Evolutionary conservation across 35 echinoderm and acorn worm genomes (phyloP), one percentile per base, ranked within the genome.

Genomic region (Heliocidaris erythrogramma): DNA sequence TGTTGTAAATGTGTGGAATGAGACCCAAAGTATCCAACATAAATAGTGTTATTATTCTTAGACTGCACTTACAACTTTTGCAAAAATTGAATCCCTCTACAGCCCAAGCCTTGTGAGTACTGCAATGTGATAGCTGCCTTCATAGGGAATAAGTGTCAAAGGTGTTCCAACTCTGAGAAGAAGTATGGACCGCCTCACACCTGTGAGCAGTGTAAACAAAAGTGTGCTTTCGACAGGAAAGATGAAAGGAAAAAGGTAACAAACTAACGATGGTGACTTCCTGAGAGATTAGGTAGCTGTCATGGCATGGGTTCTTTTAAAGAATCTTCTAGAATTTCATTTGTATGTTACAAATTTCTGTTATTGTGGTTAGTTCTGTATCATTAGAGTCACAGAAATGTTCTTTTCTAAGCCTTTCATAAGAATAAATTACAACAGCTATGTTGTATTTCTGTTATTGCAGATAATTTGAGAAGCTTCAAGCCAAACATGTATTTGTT

Each of bases 91-190:
- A 91, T 27, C 48, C 48, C 3, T 92, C 32, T 49, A 8, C 96
- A 99, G 98, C 98, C 98, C 65, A 99, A 99, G 86, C 98, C 98
- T 5, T 99, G 98, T 93, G 98, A 99, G 88, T 99, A 99, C 94
- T 99, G 98, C 88, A 99, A 95, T 89, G 96, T 99, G 48, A 99
- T 99, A 94, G 98, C 98, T 31, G 98, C 98, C 13, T 99, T 99
- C 91, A 99, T 99, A 12, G 98, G 98, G 17, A 97, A 95, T 69
- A 99, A 99, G 60, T 99, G 98, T 96, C 98, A 99, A 49, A 95
- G 97, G 61, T 99, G 98, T 49, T 95, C 98, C 31, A 99, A 99
- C 94, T 97, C 97, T 32, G 98, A 99, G 96, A 99, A 99, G 94
- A 99, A 99, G 88, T 99, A 99, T 93, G 98, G 98, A 47, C 94